phyloP scores from a whole-genome alignment of 2,888 invertebrate species.

The Hetaerina titia region DNA sequence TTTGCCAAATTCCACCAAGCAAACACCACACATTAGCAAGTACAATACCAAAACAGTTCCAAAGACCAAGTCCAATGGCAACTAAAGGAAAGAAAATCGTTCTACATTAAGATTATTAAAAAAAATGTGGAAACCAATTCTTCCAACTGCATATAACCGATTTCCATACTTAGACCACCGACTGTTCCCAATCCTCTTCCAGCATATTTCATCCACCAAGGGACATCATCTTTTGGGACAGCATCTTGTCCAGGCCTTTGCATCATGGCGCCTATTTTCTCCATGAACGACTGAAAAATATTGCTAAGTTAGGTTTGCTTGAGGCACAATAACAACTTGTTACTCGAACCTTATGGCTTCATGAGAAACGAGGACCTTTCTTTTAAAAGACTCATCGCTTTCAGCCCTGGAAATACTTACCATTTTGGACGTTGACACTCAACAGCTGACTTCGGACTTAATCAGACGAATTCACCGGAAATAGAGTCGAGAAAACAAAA shows the following conservation, averaged over 20 bases:
- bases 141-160: constrained; percentile 39
- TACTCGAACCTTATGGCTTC: neutral
- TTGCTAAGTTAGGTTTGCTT: neutral
- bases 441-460: constrained; percentile 32
- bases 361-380: too few species aligned
- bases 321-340: neutral
- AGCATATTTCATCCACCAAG: constrained; percentile 94
- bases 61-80: constrained; percentile 89
- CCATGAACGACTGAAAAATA: constrained; percentile 84
- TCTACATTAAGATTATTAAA: constrained; percentile 67
- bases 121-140: constrained; percentile 44
- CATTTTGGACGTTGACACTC: constrained; percentile 30
- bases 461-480: constrained; percentile 25
- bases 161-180: constrained; percentile 85
- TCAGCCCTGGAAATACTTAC: neutral
- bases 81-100: constrained; percentile 80
- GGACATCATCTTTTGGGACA: constrained; percentile 88
- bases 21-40: constrained; percentile 83
- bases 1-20: constrained; percentile 90
- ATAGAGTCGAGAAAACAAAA: constrained; percentile 37
- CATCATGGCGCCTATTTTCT: constrained; percentile 89
- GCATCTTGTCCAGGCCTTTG: constrained; percentile 87
- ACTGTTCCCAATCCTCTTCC: constrained; percentile 90
- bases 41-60: constrained; percentile 85
- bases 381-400: neutral